Conservation (phyloP, 2,797 vertebrate species). For the Gobionotothen gibberifrons region DNA sequence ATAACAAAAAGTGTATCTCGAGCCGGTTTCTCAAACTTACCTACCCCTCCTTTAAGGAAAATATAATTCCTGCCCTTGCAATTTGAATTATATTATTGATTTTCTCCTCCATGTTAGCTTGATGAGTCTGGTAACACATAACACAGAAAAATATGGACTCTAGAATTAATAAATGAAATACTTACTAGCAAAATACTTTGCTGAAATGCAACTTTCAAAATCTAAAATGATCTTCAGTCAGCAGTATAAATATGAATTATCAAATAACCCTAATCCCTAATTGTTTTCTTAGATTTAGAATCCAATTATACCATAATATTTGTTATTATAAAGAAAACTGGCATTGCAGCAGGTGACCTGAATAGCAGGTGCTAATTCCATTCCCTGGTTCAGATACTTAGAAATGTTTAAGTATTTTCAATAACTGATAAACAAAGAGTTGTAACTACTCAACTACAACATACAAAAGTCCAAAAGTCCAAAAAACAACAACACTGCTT, state of each 20-base stretch:
- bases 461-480: background rate
- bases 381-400: background rate
- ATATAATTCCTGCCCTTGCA: background rate
- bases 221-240: too few species aligned
- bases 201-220: background rate
- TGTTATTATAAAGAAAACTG: too few species aligned
- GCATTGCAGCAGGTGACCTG: too few species aligned
- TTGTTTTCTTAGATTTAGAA: too few species aligned
- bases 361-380: too few species aligned
- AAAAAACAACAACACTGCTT: background rate
- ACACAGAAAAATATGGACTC: background rate
- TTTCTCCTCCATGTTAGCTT: background rate
- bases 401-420: background rate
- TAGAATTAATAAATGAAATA: background rate
- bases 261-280: too few species aligned
- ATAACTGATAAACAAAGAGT: background rate
- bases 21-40: too few species aligned
- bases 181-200: background rate
- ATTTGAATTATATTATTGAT: background rate
- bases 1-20: too few species aligned
- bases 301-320: too few species aligned
- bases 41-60: too few species aligned
- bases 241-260: too few species aligned
- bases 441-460: background rate
- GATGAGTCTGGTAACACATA: background rate